A percentile compares a stretch with the other conserved stretches of the same genome.
These are phyloP conservation scores for Trilocha varians DNA, from an alignment of 2,888 invertebrate genomes.

Conservation along the genomic window DNA sequence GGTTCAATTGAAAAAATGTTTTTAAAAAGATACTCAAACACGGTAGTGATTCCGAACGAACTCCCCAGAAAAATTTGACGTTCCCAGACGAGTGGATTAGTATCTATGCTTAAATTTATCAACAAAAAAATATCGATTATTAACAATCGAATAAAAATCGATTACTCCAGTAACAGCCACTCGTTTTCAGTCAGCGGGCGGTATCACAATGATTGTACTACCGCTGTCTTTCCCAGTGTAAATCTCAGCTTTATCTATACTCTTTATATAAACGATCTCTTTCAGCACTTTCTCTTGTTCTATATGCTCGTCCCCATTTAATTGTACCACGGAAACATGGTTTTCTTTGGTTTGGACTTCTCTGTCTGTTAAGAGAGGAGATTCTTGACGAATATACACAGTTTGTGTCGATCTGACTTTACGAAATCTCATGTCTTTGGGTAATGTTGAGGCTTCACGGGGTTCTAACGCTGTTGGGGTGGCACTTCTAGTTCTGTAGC, in stretches of 20 bases:
- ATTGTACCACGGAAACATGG: slow-evolving; percentile 54
- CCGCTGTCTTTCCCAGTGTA: slow-evolving; percentile 54
- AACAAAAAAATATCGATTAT: too few relatives aligned
- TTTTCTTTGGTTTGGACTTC: slow-evolving; percentile 43
- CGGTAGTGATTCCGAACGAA: too few relatives aligned
- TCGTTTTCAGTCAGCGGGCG: slow-evolving; percentile 56
- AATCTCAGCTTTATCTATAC: slow-evolving; percentile 49
- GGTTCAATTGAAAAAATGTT: too few relatives aligned
- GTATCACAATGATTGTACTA: slow-evolving; percentile 59
- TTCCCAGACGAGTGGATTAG: too few relatives aligned
- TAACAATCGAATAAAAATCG: background rate
- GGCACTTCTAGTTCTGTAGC: slow-evolving; percentile 45
- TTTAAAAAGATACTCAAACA: too few relatives aligned
- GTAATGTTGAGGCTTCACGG: slow-evolving; percentile 52
- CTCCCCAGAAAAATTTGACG: too few relatives aligned
- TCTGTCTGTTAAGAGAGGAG: slow-evolving; percentile 33
- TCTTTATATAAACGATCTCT: slow-evolving; percentile 48
- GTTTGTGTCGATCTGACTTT: slow-evolving; percentile 60
- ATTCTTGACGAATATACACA: slow-evolving; percentile 54
- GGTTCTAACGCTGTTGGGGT: slow-evolving; percentile 40
- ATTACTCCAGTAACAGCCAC: background rate
- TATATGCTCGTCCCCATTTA: slow-evolving; percentile 52
- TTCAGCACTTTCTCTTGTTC: slow-evolving; percentile 38
- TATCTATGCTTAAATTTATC: too few relatives aligned
- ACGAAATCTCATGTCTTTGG: slow-evolving; percentile 63